Base-by-base conservation (phyloP, 2,888 invertebrate species). In the Apamea anceps region DNA sequence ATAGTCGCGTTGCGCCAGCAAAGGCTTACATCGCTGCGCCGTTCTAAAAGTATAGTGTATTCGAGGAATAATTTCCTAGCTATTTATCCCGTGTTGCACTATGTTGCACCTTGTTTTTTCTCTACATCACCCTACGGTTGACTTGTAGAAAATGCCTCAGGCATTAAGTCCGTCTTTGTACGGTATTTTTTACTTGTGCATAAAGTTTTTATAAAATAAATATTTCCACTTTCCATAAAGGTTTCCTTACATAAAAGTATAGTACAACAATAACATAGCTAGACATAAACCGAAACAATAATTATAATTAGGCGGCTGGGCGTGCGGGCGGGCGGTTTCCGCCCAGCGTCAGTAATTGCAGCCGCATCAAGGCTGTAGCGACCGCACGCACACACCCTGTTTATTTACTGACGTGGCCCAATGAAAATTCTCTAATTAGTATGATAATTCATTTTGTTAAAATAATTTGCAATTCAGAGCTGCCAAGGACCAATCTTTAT, bases 281-380 rank as follows among this genome's bases (percentile, higher is more conserved):
- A 54, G 12, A 51, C 42, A 54, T n/a, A 63, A 48, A 82, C 54
- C 63, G 60, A 25, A 68, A 86, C 71, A 80, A 67, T 75, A 66
- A 80, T 85, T 79, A 79, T 89, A 81, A 89, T 81, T 77, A 75
- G 62, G 66, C 67, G 76, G 72, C 63, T 25, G 60, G 62, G 63
- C 48, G 75, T 73, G 70, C 77, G 77, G 83, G 72, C 76, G 67
- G 74, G 74, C 51, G 80, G 87, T 75, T 75, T 70, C 80, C 84
- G 63, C 76, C 67, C 85, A 63, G 51, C 76, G 75, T 87, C 85
- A 86, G 73, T 83, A 87, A 87, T 88, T 80, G 84, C 76, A 79
- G 75, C 88, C 87, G 75, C 88, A 88, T 75, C 75, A 79, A 79
- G 87, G 79, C 75, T 81, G 42, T 37, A 28, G 62, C 66, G 18